Base-by-base conservation (phyloP, 2,888 invertebrate species). In the Slavum lentiscoides region DNA sequence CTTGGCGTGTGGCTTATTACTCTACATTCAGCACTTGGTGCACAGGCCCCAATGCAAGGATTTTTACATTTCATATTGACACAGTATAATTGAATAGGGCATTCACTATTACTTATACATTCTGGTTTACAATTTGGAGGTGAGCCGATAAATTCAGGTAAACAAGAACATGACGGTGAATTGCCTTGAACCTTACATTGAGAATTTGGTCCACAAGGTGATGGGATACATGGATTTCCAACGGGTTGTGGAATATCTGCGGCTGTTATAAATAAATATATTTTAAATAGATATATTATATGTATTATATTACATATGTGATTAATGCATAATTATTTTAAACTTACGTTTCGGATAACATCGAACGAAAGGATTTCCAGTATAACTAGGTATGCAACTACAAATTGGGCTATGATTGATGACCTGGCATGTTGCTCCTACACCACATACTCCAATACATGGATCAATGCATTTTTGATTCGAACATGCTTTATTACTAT, bases 361-460 rank as follows among this genome's bases (percentile, higher is more conserved):
- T 83, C 84, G 84, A 53, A 85, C 84, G 76, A 87, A 86, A 21
- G 88, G 87, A 84, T 88, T 87, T 62, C 88, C 88, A n/a, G 86
- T 87, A 82, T 85, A 87, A 23, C 86, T 86, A 19, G 85, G 84
- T 23, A 85, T 85, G 82, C 88, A 96, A 8, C 93, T 92, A 85
- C 96, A 96, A 83, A 94, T 93, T 5, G 95, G 94, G 85, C 92
- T 94, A 86, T 95, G 95, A 86, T 94, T 94, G 85, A 91, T 92
- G 0, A 92, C 92, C 69, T 91, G 84, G 80, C 87, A 87, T 23
- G 85, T 84, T 17, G 87, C 86, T 80, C 85, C 85, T 13, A 85
- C 84, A 8, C 88, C 88, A 84, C 88, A 88, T 58, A 86, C 85
- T 72, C 88, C 88, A 23, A 87, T 86, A 82, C 88, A 88, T 9